Conservation (phyloP, 1,140 invertebrate genomes). For the Lepidotrigona ventralis region DNA sequence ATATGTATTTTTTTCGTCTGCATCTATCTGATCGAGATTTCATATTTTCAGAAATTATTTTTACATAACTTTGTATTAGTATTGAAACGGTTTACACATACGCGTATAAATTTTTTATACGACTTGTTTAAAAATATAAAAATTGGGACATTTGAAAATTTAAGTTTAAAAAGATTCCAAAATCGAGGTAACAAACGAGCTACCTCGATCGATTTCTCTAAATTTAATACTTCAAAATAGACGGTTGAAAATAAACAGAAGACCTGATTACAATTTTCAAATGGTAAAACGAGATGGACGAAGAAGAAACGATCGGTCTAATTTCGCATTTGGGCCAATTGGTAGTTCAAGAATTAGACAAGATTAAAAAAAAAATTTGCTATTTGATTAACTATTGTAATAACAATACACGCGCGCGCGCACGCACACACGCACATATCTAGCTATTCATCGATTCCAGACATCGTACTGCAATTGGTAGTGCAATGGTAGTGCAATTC, state of each 20-base stretch:
- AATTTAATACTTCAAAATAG: background rate
- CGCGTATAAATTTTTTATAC: background rate
- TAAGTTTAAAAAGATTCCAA: background rate
- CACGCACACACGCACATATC: background rate
- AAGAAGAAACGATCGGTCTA: background rate
- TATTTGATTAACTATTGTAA: constrained; percentile 62
- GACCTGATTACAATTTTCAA: background rate
- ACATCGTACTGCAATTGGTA: background rate
- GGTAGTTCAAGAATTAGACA: constrained; percentile 49
- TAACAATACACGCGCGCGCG: constrained; percentile 38
- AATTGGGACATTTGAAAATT: background rate
- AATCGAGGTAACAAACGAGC: background rate
- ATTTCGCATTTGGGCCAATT: constrained; percentile 16
- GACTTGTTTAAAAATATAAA: too few relatives aligned
- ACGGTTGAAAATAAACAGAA: background rate
- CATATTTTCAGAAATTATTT: background rate
- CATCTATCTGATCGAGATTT: too few relatives aligned
- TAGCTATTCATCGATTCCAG: constrained; percentile 22
- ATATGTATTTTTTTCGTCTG: background rate
- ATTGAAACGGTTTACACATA: background rate
- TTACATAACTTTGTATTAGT: background rate
- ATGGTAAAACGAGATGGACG: background rate
- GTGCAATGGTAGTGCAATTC: background rate
- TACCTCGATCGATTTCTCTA: background rate
- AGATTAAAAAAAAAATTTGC: constrained; percentile 40